Conservation (phyloP, 2,113 vertebrate genomes). For the Ceyx cyanopectus region DNA sequence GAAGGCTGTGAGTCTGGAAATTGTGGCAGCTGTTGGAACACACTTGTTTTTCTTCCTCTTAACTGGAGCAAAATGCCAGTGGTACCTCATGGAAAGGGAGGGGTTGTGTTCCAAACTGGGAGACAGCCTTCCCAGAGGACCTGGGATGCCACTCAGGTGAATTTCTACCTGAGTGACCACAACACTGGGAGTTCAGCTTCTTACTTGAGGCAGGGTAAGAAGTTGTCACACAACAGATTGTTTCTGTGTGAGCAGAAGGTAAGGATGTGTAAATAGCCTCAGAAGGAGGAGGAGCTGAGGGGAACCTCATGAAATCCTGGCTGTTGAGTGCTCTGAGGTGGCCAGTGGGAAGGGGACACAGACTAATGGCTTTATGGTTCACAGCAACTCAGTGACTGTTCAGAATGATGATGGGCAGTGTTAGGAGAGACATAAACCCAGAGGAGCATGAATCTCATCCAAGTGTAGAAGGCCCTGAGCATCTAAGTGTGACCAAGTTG, state of each 20-base stretch:
- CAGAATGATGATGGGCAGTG: not conserved
- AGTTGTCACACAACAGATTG: not conserved
- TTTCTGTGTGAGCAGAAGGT: not conserved
- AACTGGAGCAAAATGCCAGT: not conserved
- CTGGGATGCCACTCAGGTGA: not conserved
- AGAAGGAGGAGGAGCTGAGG: not conserved
- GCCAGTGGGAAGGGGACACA: not conserved
- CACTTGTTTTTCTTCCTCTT: not conserved
- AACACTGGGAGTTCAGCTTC: no score
- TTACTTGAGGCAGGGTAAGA: not conserved
- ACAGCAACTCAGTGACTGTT: not conserved
- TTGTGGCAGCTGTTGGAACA: not conserved
- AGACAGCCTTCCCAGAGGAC: not conserved
- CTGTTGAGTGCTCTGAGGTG: not conserved
- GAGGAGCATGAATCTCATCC: not conserved
- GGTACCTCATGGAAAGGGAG: not conserved
- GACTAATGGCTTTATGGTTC: not conserved
- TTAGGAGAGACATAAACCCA: not conserved
- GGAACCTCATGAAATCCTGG: not conserved
- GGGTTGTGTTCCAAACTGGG: not conserved
- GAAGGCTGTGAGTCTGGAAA: conserved; percentile 28
- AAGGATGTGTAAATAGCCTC: not conserved
- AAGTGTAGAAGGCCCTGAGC: not conserved
- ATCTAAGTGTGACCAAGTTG: rapidly evolving
- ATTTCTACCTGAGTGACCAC: not conserved